Conservation (phyloP, 2,888 invertebrate species). For the Horisme vitalbata region DNA sequence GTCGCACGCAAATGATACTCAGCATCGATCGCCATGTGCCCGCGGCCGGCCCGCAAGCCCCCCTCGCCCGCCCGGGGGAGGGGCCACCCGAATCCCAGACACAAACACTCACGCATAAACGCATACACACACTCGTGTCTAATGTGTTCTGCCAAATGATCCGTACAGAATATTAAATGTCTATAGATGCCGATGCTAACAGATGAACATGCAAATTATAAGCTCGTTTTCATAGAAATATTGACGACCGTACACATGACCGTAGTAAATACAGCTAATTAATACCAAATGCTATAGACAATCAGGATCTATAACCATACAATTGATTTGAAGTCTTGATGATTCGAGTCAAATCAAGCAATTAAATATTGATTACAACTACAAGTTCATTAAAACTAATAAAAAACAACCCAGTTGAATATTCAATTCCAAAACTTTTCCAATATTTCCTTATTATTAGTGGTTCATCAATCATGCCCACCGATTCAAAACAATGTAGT, state of each 20-base stretch:
- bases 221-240: too few species aligned
- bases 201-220: slow-evolving; percentile 20
- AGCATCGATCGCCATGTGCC: slow-evolving; percentile 75
- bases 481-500: slow-evolving; percentile 39
- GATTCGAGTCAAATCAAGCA: too few species aligned
- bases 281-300: too few species aligned
- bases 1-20: slow-evolving; percentile 78
- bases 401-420: not conserved
- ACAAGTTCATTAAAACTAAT: too few species aligned
- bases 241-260: too few species aligned
- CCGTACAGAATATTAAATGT: slow-evolving; percentile 65
- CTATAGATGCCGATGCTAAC: slow-evolving; percentile 31
- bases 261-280: too few species aligned
- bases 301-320: too few species aligned
- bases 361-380: too few species aligned
- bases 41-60: slow-evolving; percentile 54
- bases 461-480: slow-evolving; percentile 44
- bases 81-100: slow-evolving; percentile 45
- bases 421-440: not conserved
- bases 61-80: slow-evolving; percentile 27
- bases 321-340: too few species aligned
- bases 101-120: slow-evolving; percentile 62
- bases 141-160: slow-evolving; percentile 79
- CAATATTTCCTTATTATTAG: slow-evolving; percentile 19
- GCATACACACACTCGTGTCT: slow-evolving; percentile 66